Evolutionary conservation across 2,113 vertebrate species (phyloP).

Genomic region (Austrofundulus limnaeus): DNA sequence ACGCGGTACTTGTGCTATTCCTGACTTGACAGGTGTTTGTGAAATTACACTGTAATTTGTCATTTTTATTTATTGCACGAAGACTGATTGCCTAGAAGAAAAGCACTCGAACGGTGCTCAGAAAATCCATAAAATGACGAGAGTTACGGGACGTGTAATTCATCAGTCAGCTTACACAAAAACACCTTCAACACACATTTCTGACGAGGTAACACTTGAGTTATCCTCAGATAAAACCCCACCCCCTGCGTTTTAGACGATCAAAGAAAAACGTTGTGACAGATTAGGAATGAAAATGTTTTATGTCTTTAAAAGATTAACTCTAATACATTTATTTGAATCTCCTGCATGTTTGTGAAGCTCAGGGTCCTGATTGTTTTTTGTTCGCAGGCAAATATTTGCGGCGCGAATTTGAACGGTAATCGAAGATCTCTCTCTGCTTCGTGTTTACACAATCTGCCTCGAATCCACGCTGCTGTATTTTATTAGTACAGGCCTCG

Average conservation of each 20-base stretch:
- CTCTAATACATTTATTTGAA: slow-evolving; percentile 24
- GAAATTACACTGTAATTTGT: slow-evolving; percentile 24
- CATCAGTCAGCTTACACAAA: slow-evolving; percentile 24
- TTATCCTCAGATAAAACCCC: background rate
- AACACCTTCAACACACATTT: background rate
- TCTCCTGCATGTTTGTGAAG: slow-evolving; percentile 16
- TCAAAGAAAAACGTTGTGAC: too few relatives aligned
- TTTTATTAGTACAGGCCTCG: background rate
- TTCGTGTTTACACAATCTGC: slow-evolving; percentile 45
- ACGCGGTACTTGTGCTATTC: slow-evolving; percentile 3
- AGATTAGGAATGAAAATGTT: background rate
- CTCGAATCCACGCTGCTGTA: slow-evolving; percentile 21
- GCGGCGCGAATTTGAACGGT: slow-evolving; percentile 33
- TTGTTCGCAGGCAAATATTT: slow-evolving; percentile 24
- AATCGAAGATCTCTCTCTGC: slow-evolving; percentile 32
- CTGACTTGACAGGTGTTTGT: slow-evolving; percentile 16
- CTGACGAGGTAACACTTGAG: too few relatives aligned
- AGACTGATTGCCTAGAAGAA: slow-evolving; percentile 22
- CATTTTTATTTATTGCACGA: slow-evolving; percentile 35
- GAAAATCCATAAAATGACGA: slow-evolving; percentile 35
- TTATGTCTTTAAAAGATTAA: slow-evolving; percentile 37
- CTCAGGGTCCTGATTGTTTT: slow-evolving; percentile 34
- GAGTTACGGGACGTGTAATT: background rate
- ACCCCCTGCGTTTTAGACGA: too few relatives aligned
- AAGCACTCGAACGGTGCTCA: slow-evolving; percentile 9